phyloP scores from a whole-genome alignment of 2,113 vertebrate species.

The Oncorhynchus tshawytscha region DNA sequence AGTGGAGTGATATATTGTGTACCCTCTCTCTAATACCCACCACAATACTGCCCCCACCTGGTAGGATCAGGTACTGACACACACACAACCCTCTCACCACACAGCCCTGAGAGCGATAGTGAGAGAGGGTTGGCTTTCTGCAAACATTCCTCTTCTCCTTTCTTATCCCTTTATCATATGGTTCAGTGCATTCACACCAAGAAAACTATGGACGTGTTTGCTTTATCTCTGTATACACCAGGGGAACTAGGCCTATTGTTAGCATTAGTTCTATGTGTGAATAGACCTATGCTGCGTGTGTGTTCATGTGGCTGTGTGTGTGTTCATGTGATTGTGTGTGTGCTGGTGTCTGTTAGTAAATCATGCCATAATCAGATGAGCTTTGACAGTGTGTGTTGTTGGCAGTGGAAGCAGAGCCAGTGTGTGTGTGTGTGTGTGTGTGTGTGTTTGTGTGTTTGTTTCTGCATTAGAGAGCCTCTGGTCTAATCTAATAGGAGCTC shows the following conservation, averaged over 20 bases:
- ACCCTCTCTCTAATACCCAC: constrained; percentile 37
- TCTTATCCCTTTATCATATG: too few species aligned
- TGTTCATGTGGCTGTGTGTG: not conserved
- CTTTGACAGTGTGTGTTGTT: too few species aligned
- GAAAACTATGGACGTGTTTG: not conserved
- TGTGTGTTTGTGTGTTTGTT: constrained; percentile 10
- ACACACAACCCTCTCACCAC: too few species aligned
- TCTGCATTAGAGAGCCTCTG: constrained; percentile 55
- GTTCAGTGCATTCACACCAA: too few species aligned
- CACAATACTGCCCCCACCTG: constrained; percentile 66
- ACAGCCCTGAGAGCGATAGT: too few species aligned
- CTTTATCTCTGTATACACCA: not conserved
- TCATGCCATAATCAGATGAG: too few species aligned
- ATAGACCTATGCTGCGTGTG: not conserved
- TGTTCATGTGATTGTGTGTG: constrained; percentile 1
- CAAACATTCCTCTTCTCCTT: too few species aligned
- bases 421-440: not conserved
- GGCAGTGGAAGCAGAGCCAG: too few species aligned
- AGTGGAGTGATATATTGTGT: constrained; percentile 45
- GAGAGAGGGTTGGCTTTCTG: too few species aligned
- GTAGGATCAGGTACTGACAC: constrained; percentile 17
- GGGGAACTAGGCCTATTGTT: not conserved
- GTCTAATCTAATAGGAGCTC: constrained; percentile 71
- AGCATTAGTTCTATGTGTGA: too few species aligned
- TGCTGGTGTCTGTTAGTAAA: too few species aligned